Evolutionary conservation across 2,797 vertebrate species (phyloP).

Genomic region (Acipenser transmontanus): DNA sequence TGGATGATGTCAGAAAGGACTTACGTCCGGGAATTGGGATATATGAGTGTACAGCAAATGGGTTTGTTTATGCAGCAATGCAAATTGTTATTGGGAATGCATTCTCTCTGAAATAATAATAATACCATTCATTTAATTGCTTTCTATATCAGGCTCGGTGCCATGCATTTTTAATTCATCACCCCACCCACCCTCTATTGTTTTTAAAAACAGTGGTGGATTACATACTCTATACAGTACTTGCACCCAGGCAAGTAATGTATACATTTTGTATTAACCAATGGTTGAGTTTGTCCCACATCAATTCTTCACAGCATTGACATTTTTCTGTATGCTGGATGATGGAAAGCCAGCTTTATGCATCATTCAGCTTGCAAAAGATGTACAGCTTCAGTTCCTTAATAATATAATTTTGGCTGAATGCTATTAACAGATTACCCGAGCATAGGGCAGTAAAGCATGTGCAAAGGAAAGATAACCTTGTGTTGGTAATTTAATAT

Average conservation of each 20-base stretch:
- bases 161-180: slow-evolving; percentile 21
- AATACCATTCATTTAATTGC: slow-evolving; percentile 6
- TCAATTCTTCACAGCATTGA: slow-evolving; percentile 69
- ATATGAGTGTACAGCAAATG: no score
- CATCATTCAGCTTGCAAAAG: slow-evolving; percentile 72
- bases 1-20: no score
- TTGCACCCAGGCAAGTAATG: slow-evolving; percentile 16
- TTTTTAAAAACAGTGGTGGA: slow-evolving; percentile 24
- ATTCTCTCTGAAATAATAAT: neutral
- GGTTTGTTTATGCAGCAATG: no score
- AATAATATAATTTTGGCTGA: slow-evolving; percentile 96
- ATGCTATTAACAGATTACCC: slow-evolving; percentile 97
- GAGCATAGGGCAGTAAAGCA: slow-evolving; percentile 87
- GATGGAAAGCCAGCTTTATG: slow-evolving; percentile 72
- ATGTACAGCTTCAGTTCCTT: slow-evolving; percentile 79
- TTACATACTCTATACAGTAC: slow-evolving; percentile 24
- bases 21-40: no score
- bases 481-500: slow-evolving; percentile 98
- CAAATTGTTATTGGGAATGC: no score
- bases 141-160: slow-evolving; percentile 8
- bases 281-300: slow-evolving; percentile 45
- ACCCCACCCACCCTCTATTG: slow-evolving; percentile 30
- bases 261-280: slow-evolving; percentile 19
- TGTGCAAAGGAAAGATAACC: slow-evolving; percentile 94
- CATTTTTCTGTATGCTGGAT: slow-evolving; percentile 70